Conservation (phyloP, 2,888 invertebrate genomes). For the Tillus elongatus region DNA sequence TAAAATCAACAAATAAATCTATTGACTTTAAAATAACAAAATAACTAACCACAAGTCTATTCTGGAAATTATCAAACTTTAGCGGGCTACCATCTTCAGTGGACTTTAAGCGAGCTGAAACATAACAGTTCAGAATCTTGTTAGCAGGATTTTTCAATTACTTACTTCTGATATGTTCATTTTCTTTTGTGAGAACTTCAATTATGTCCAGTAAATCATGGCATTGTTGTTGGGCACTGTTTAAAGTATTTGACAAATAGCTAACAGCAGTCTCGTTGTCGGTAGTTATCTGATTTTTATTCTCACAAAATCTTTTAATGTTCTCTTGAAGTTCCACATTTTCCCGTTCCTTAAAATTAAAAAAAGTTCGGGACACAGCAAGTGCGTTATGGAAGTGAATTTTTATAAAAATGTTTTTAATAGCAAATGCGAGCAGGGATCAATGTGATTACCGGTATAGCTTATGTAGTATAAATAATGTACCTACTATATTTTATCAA, state of each 20-base stretch:
- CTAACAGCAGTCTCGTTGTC: slow-evolving; percentile 15
- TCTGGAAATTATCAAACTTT: too few relatives aligned
- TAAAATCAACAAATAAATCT: slow-evolving; percentile 6
- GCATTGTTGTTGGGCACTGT: slow-evolving; percentile 30
- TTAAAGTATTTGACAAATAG: slow-evolving; percentile 25
- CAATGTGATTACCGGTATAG: too few relatives aligned
- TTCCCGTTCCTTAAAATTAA: slow-evolving; percentile 26
- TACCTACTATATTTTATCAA: too few relatives aligned
- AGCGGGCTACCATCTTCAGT: too few relatives aligned
- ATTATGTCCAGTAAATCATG: slow-evolving; percentile 28
- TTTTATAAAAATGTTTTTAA: too few relatives aligned
- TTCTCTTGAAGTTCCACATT: slow-evolving; percentile 24
- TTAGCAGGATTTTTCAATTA: too few relatives aligned
- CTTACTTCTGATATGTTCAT: slow-evolving; percentile 31
- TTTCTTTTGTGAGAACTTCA: slow-evolving; percentile 29
- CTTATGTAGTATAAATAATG: too few relatives aligned
- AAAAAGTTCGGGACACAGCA: too few relatives aligned
- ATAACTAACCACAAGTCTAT: slow-evolving; percentile 4
- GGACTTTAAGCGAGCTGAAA: too few relatives aligned
- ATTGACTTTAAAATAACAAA: not conserved
- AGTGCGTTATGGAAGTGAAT: too few relatives aligned
- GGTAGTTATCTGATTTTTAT: slow-evolving; percentile 14
- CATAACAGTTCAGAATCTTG: too few relatives aligned
- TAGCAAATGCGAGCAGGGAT: too few relatives aligned
- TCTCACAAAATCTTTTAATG: slow-evolving; percentile 22